Conservation (phyloP, 2,113 vertebrate species). For the Orientallactaga bullata region DNA sequence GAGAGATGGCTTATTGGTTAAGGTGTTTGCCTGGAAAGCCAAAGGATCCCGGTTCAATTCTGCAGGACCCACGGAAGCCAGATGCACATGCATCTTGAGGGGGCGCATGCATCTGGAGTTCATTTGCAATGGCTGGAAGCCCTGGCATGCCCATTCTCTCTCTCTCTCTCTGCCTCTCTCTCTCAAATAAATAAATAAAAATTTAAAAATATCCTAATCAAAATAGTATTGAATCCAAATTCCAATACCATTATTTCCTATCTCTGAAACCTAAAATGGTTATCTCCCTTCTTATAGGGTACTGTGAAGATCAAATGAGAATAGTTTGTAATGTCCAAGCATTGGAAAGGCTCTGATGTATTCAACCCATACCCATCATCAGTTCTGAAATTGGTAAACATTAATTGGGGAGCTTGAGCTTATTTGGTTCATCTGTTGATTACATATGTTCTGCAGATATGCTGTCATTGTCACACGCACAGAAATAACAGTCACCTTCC, state of each 20-base stretch:
- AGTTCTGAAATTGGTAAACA: slow-evolving; percentile 36
- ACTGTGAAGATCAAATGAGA: background rate
- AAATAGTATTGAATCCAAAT: slow-evolving; percentile 39
- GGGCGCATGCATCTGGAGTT: too few species aligned
- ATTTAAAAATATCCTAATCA: background rate
- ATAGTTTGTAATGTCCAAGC: background rate
- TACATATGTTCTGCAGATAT: slow-evolving; percentile 22
- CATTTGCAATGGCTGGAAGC: too few species aligned
- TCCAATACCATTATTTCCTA: background rate
- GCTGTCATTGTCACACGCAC: slow-evolving; percentile 14
- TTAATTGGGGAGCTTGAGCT: slow-evolving; percentile 14
- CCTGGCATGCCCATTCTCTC: too few species aligned
- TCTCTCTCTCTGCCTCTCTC: too few species aligned
- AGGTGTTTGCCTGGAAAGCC: too few species aligned
- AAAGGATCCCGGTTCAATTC: too few species aligned
- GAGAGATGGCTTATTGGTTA: too few species aligned
- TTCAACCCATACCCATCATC: background rate
- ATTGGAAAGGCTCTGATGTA: background rate
- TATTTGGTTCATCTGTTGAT: slow-evolving; percentile 48
- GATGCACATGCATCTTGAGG: too few species aligned
- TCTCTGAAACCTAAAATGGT: background rate
- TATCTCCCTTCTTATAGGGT: background rate
- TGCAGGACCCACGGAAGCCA: too few species aligned
- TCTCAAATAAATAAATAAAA: too few species aligned
- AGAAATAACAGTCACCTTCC: slow-evolving; percentile 59